Evolutionary conservation across 2,888 invertebrate genomes (phyloP).

Genomic region (Elgonia sp.): DNA sequence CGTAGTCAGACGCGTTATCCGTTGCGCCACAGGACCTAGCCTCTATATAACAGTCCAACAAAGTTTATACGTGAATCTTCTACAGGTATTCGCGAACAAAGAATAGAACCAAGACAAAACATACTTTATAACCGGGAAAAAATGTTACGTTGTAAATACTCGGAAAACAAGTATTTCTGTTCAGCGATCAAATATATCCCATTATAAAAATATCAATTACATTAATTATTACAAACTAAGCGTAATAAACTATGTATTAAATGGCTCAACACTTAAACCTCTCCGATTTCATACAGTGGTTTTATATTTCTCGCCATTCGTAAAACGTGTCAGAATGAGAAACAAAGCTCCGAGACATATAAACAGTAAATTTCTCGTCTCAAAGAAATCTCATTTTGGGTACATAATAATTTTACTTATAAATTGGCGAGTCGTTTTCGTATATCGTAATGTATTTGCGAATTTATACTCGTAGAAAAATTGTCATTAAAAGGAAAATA

Average conservation of each 20-base stretch:
- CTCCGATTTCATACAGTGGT: constrained; percentile 66
- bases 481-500: background rate
- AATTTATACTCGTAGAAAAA: no score
- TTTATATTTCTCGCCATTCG: constrained; percentile 58
- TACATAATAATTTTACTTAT: constrained; percentile 1
- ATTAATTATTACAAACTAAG: constrained; percentile 49
- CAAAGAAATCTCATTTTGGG: constrained; percentile 9
- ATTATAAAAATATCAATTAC: constrained; percentile 60
- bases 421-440: background rate
- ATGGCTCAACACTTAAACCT: constrained; percentile 56
- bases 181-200: constrained; percentile 8
- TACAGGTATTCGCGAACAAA: background rate
- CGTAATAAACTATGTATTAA: constrained; percentile 63
- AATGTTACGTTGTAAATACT: no score
- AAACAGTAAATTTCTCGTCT: constrained; percentile 35
- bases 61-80: no score
- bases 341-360: constrained; percentile 24
- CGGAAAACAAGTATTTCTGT: background rate
- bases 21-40: constrained; percentile 84
- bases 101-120: background rate
- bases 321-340: constrained; percentile 40
- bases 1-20: constrained; percentile 92
- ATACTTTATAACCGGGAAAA: no score
- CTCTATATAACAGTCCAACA: no score
- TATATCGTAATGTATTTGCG: background rate